These are phyloP conservation scores for Catotricha subobsoleta DNA, from an alignment of 2,888 invertebrate species.

Conservation along the genomic window DNA sequence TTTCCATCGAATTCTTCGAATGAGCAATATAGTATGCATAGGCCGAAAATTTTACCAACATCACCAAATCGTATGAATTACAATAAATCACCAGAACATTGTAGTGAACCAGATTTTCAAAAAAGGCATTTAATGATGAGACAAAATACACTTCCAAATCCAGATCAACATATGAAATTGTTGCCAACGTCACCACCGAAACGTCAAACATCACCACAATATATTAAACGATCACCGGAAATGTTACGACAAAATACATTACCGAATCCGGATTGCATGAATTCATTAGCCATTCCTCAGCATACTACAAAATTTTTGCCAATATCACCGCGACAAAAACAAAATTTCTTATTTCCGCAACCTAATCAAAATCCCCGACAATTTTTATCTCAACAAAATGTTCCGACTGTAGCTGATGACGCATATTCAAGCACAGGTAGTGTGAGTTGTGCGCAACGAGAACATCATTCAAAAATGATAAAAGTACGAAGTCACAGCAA, in stretches of 20 bases:
- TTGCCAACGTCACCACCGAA: conserved; percentile 29
- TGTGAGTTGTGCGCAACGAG: conserved; percentile 13
- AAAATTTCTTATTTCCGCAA: conserved; percentile 26
- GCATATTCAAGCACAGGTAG: conserved; percentile 23
- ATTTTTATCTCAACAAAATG: conserved; percentile 27
- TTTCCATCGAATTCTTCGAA: conserved; percentile 19
- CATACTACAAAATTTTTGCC: conserved; percentile 23
- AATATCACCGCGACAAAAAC: conserved; percentile 26
- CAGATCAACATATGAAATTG: conserved; percentile 26
- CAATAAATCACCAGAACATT: conserved; percentile 10
- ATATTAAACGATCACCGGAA: conserved; percentile 25
- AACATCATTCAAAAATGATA: conserved; percentile 25
- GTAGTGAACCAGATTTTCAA: conserved; percentile 14
- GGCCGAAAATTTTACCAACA: conserved; percentile 20
- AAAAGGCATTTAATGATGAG: conserved; percentile 22
- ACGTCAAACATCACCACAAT: conserved; percentile 26
- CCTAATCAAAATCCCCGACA: conserved; percentile 21
- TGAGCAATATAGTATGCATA: conserved; percentile 8
- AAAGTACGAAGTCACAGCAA: conserved; percentile 29
- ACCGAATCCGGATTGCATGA: conserved; percentile 24
- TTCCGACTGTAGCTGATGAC: conserved; percentile 23
- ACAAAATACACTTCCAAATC: conserved; percentile 27
- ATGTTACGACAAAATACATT: conserved; percentile 27
- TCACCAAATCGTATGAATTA: conserved; percentile 18
- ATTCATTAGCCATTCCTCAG: conserved; percentile 22